A percentile compares a stretch with the other conserved stretches of the same genome.
These are phyloP conservation scores for Polypedilum vanderplanki DNA, from an alignment of 1,140 invertebrate genomes.

Conservation along the genomic window DNA sequence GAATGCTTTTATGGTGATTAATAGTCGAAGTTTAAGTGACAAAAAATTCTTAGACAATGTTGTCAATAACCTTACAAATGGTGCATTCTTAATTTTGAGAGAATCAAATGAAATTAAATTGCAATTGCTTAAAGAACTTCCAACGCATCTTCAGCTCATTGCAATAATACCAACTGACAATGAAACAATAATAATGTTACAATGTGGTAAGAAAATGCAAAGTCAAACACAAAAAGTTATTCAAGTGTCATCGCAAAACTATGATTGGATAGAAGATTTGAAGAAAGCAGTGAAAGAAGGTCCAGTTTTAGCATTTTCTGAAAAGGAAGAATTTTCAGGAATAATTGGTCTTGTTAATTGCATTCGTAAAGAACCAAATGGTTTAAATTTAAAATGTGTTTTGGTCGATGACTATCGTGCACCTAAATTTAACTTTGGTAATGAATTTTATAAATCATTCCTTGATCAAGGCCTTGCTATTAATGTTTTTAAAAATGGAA, in stretches of 20 bases:
- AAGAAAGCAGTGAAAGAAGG: constrained; percentile 51
- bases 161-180: constrained; percentile 37
- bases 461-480: constrained; percentile 65
- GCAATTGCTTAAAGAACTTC: constrained; percentile 32
- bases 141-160: constrained; percentile 36
- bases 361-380: constrained; percentile 59
- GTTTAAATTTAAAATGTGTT: constrained; percentile 54
- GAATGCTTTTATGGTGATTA: constrained; percentile 51
- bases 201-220: constrained; percentile 36
- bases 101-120: constrained; percentile 38
- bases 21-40: constrained; percentile 43
- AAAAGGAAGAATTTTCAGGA: constrained; percentile 62
- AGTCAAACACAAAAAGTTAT: constrained; percentile 37
- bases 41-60: constrained; percentile 36
- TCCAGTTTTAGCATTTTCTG: constrained; percentile 48
- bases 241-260: constrained; percentile 37
- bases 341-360: constrained; percentile 78
- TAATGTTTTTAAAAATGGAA: constrained; percentile 68
- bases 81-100: constrained; percentile 47
- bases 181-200: constrained; percentile 39
- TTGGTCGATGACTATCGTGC: constrained; percentile 58
- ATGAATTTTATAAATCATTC: constrained; percentile 58
- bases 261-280: constrained; percentile 49
- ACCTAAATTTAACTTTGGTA: constrained; percentile 55
- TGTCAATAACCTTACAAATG: constrained; percentile 38